Percentiles rank a stretch among this genome's conserved stretches.
Conservation (phyloP, 2,797 vertebrate species). For the Parauchenoglanis punctatus region DNA sequence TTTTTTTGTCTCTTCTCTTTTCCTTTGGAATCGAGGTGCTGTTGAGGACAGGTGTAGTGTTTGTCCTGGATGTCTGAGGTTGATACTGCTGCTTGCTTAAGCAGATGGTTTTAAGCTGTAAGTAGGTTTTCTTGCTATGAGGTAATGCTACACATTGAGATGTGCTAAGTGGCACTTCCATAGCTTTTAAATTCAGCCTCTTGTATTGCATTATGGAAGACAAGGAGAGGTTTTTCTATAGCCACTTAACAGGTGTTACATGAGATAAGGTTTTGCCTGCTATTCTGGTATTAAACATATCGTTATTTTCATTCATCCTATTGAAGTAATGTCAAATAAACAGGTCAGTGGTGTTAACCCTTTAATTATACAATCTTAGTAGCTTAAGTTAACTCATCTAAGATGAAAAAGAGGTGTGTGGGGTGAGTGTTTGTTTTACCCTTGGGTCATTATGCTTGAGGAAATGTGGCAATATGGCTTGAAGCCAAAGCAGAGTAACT, state of each 20-base stretch:
- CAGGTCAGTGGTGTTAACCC: slow-evolving; percentile 45
- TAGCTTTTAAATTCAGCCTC: slow-evolving; percentile 30
- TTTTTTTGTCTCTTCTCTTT: slow-evolving; percentile 52
- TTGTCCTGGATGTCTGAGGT: slow-evolving; percentile 39
- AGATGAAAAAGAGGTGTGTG: slow-evolving; percentile 23
- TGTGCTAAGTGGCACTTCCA: slow-evolving; percentile 4
- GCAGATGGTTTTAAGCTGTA: slow-evolving; percentile 27
- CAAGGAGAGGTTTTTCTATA: not conserved
- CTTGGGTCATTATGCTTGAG: slow-evolving; percentile 71
- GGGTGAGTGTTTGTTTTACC: slow-evolving; percentile 70
- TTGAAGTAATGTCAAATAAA: slow-evolving; percentile 9
- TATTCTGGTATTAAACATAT: slow-evolving; percentile 7
- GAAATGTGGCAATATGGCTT: slow-evolving; percentile 71
- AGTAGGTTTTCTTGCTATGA: slow-evolving; percentile 13
- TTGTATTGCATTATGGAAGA: slow-evolving; percentile 13
- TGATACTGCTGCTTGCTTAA: slow-evolving; percentile 24
- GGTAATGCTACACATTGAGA: slow-evolving; percentile 7
- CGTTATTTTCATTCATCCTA: slow-evolving; percentile 1
- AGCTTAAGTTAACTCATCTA: slow-evolving; percentile 30
- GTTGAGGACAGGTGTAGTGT: slow-evolving; percentile 51
- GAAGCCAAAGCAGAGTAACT: slow-evolving; percentile 71
- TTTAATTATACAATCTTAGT: slow-evolving; percentile 22
- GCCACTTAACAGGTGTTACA: slow-evolving; percentile 32
- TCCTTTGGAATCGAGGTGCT: slow-evolving; percentile 46
- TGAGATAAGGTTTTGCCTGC: slow-evolving; percentile 9